These are phyloP conservation scores for Corythoichthys haematopterus DNA, from an alignment of 2,113 vertebrate species.

Conservation along the genomic window DNA sequence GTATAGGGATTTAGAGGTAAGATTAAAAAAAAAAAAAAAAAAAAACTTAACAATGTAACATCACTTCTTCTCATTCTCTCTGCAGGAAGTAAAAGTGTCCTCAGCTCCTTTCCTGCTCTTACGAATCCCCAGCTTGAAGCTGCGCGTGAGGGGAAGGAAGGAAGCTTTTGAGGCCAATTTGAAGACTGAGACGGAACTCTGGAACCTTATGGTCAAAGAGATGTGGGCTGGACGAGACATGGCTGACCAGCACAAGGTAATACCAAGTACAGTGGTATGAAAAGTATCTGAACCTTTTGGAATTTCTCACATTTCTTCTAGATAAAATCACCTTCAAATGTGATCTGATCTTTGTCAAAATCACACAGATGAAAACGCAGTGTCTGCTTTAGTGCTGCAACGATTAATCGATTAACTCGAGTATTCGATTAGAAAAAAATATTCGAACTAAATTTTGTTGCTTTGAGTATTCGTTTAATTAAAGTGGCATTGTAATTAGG, in stretches of 20 bases:
- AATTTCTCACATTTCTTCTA: no score
- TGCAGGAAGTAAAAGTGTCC: conserved; percentile 85
- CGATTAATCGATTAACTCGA: no score
- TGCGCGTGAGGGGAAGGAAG: conserved; percentile 76
- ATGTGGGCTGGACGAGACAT: conserved; percentile 94
- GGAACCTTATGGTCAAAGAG: conserved; percentile 96
- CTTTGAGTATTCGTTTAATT: no score
- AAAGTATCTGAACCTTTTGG: no score
- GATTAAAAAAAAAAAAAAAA: neutral
- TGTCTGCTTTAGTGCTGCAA: no score
- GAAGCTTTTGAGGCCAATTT: conserved; percentile 91
- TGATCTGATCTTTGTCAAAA: no score
- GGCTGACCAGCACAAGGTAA: conserved; percentile 92
- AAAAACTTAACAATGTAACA: neutral
- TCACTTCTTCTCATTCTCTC: neutral
- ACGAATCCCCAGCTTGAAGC: conserved; percentile 85
- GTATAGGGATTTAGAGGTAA: conserved; percentile 89
- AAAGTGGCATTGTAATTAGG: no score
- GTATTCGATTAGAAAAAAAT: no score
- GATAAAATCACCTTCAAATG: no score
- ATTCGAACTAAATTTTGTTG: no score
- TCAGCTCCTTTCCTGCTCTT: conserved; percentile 81
- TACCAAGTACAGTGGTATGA: neutral
- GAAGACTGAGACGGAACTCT: conserved; percentile 90
- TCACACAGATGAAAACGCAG: no score